Conservation (phyloP, 2,888 invertebrate genomes). For the Parasteatoda lunata region DNA sequence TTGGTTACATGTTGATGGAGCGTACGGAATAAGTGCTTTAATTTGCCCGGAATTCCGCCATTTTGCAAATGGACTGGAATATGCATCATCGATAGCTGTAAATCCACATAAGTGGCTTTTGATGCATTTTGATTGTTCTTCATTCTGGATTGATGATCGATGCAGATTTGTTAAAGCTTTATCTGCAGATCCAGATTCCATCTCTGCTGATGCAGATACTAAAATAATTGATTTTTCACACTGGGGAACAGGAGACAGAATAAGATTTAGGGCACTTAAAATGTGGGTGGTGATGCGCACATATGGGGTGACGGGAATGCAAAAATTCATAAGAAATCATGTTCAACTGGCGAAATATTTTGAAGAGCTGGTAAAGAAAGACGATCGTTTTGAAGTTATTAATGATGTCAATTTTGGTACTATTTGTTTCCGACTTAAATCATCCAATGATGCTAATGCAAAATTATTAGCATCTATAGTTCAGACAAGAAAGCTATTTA, state of each 20-base stretch:
- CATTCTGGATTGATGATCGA: slow-evolving; percentile 95
- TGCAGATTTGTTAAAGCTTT: slow-evolving; percentile 92
- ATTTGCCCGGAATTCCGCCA: slow-evolving; percentile 96
- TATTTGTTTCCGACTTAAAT: slow-evolving; percentile 92
- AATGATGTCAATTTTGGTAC: slow-evolving; percentile 90
- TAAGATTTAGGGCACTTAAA: slow-evolving; percentile 94
- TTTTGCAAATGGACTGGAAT: slow-evolving; percentile 79
- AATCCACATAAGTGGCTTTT: slow-evolving; percentile 98
- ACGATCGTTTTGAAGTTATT: slow-evolving; percentile 90
- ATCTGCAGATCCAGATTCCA: slow-evolving; percentile 97
- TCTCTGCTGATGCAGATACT: slow-evolving; percentile 89
- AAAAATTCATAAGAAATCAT: slow-evolving; percentile 87
- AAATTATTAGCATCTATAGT: slow-evolving; percentile 8
- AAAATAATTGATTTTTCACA: slow-evolving; percentile 79
- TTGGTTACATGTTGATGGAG: slow-evolving; percentile 96
- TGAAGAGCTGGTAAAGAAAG: slow-evolving; percentile 85
- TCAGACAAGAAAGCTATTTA: slow-evolving; percentile 76
- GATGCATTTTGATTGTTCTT: slow-evolving; percentile 96
- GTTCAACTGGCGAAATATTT: slow-evolving; percentile 91
- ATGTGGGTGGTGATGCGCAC: slow-evolving; percentile 97
- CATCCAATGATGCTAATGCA: slow-evolving; percentile 73
- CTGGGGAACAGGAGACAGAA: slow-evolving; percentile 96
- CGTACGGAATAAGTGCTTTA: slow-evolving; percentile 97
- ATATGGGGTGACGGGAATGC: slow-evolving; percentile 94
- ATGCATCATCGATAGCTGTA: slow-evolving; percentile 96